Evolutionary conservation across 2,113 vertebrate genomes (phyloP).

Genomic region (Ceratotherium simum): DNA sequence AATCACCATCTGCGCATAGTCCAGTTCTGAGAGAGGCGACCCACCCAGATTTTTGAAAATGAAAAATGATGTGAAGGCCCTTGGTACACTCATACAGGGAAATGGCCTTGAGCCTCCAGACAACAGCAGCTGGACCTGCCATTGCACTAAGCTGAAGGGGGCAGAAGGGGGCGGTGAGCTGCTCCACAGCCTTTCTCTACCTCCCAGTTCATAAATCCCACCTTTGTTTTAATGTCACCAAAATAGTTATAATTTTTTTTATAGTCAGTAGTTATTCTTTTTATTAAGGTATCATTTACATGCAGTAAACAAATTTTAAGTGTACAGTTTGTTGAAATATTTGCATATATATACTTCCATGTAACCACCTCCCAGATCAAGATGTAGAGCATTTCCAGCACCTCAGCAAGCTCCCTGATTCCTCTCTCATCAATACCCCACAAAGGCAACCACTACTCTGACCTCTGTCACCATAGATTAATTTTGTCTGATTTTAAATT

Average conservation of each 20-base stretch:
- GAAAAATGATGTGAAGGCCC: neutral
- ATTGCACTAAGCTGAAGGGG: neutral
- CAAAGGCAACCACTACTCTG: neutral
- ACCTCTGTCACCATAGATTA: neutral
- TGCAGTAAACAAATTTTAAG: neutral
- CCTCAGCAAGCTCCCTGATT: neutral
- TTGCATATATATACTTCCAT: neutral
- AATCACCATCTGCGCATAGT: neutral
- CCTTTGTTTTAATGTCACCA: neutral
- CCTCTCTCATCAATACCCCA: neutral
- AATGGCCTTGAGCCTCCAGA: neutral
- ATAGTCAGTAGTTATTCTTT: neutral
- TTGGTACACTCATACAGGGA: neutral
- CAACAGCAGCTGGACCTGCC: neutral
- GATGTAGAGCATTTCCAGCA: neutral
- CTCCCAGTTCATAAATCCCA: neutral
- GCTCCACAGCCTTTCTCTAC: neutral
- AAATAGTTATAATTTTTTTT: neutral
- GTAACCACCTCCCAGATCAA: neutral
- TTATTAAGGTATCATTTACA: neutral
- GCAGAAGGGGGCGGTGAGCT: neutral
- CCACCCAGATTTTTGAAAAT: neutral
- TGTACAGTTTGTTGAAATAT: neutral
- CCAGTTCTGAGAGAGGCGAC: neutral
- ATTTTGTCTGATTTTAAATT: constrained; percentile 36